phyloP scores from a whole-genome alignment of 2,113 vertebrate genomes.

The Neodon shergylaensis region DNA sequence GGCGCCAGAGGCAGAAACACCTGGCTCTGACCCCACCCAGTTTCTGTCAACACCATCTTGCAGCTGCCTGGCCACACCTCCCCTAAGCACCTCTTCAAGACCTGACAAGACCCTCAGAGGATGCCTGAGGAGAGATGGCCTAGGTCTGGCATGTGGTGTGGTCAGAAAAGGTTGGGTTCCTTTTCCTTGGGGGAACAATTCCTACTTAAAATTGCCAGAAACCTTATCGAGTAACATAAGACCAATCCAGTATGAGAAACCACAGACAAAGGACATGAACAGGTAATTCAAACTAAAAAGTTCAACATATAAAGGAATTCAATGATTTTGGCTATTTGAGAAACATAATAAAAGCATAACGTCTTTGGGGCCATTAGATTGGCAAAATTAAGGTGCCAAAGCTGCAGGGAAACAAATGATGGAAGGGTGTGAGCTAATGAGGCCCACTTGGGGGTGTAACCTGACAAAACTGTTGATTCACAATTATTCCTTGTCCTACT shows the following conservation, averaged over 20 bases:
- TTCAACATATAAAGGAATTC: slow-evolving; percentile 3
- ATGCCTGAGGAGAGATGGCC: neutral
- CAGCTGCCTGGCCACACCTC: neutral
- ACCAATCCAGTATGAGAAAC: neutral
- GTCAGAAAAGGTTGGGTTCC: neutral
- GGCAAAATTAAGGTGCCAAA: slow-evolving; percentile 9
- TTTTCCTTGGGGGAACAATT: neutral
- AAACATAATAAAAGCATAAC: slow-evolving; percentile 6
- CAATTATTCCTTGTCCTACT: slow-evolving; percentile 36
- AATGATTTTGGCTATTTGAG: slow-evolving; percentile 9
- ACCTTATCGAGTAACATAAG: neutral
- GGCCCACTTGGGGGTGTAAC: neutral
- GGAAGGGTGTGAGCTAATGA: neutral
- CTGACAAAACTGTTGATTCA: slow-evolving; percentile 13
- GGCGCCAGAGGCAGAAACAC: neutral
- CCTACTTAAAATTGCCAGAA: slow-evolving; percentile 6
- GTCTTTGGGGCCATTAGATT: neutral
- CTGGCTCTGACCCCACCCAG: neutral
- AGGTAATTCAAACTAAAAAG: slow-evolving; percentile 19
- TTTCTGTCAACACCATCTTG: neutral
- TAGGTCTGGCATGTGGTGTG: neutral
- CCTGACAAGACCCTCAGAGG: neutral
- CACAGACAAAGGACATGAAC: neutral
- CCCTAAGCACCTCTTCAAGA: neutral
- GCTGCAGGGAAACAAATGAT: neutral